Percentiles rank a stretch among this genome's conserved stretches.
Conservation (phyloP, 1,140 invertebrate species). For the Cydia strobilella region DNA sequence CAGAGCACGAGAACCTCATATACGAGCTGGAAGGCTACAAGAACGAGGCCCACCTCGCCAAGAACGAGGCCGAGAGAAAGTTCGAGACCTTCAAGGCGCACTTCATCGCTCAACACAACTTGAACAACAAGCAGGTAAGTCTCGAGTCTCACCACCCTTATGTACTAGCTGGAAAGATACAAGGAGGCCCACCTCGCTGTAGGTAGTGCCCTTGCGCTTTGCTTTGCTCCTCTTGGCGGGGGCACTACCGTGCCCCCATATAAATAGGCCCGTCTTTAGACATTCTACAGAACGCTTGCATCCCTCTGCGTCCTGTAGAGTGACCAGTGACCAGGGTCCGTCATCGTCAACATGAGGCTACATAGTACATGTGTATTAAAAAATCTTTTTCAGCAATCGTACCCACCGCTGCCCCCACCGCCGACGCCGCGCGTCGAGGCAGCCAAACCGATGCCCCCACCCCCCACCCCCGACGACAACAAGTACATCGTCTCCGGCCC, state of each 20-base stretch:
- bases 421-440: conserved; percentile 36
- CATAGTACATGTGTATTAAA: too few relatives aligned
- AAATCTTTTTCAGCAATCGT: conserved; percentile 39
- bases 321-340: too few relatives aligned
- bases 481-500: conserved; percentile 12
- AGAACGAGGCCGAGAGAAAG: conserved; percentile 65
- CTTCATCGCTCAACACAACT: conserved; percentile 64
- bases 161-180: conserved; percentile 61
- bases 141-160: conserved; percentile 35
- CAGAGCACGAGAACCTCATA: conserved; percentile 57
- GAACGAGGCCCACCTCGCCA: conserved; percentile 63
- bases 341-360: too few relatives aligned
- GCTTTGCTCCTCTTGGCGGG: too few relatives aligned
- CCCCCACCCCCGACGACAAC: conserved; percentile 34
- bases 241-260: too few relatives aligned
- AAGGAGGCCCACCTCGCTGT: too few relatives aligned
- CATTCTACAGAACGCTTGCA: too few relatives aligned
- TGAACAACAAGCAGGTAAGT: conserved; percentile 55
- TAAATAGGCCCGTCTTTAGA: too few relatives aligned
- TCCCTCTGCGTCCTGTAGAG: too few relatives aligned
- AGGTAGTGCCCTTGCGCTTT: too few relatives aligned
- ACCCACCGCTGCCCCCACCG: conserved; percentile 43
- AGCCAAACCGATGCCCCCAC: conserved; percentile 34
- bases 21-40: conserved; percentile 66
- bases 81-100: conserved; percentile 72